phyloP scores from a whole-genome alignment of 2,888 invertebrate species.

The Theodoxus fluviatilis region DNA sequence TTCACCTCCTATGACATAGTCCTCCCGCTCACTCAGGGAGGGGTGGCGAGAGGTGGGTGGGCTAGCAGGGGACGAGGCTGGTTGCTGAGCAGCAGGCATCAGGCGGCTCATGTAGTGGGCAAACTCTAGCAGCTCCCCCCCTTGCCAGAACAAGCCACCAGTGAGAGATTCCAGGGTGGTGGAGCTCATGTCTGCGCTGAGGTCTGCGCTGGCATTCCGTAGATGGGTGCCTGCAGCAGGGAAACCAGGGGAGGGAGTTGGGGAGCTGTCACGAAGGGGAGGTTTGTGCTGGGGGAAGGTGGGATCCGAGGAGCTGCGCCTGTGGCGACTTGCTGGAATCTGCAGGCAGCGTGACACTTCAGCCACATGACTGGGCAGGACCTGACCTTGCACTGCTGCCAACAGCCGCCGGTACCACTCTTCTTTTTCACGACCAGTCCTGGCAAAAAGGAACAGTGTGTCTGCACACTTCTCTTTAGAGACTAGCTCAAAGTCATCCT shows the following conservation, averaged over 20 bases:
- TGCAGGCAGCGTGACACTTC: slow-evolving; percentile 43
- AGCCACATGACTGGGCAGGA: slow-evolving; percentile 46
- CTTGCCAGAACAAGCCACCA: no score
- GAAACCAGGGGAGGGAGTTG: no score
- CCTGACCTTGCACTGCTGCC: slow-evolving; percentile 53
- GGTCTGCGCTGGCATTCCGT: no score
- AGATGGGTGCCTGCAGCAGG: no score
- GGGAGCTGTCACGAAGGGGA: no score
- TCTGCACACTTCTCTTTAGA: slow-evolving; percentile 49
- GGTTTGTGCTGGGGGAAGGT: no score
- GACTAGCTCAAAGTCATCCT: slow-evolving; percentile 49
- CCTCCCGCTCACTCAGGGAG: slow-evolving; percentile 1
- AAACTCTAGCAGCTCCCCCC: slow-evolving; percentile 49
- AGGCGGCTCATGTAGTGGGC: slow-evolving; percentile 58
- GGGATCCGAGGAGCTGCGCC: slow-evolving; percentile 25
- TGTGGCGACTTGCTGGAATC: slow-evolving; percentile 25
- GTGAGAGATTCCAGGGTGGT: no score
- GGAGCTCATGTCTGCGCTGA: no score
- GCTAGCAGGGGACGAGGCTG: slow-evolving; percentile 30
- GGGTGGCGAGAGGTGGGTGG: slow-evolving; percentile 34
- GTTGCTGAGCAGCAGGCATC: slow-evolving; percentile 46
- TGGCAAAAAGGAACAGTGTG: slow-evolving; percentile 74
- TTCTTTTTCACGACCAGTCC: slow-evolving; percentile 89
- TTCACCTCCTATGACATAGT: slow-evolving; percentile 4
- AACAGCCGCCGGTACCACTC: slow-evolving; percentile 76